Percentiles rank a stretch among this genome's conserved stretches.
These are phyloP conservation scores for Lasiurus borealis DNA, from an alignment of 2,113 vertebrate species.

Conservation along the genomic window DNA sequence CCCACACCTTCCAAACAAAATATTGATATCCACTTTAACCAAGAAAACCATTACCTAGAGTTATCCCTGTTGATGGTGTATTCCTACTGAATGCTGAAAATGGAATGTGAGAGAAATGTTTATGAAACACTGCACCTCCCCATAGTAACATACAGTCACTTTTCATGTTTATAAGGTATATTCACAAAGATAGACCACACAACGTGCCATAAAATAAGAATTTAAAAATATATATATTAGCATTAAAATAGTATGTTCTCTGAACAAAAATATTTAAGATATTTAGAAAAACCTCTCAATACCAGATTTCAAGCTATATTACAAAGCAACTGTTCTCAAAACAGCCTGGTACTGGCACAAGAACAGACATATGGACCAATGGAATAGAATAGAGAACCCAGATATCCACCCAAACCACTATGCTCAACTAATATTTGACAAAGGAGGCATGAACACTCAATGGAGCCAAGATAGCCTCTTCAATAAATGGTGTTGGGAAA, in stretches of 20 bases:
- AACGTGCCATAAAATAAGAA: not conserved
- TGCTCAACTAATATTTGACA: too few species aligned
- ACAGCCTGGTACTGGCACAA: too few species aligned
- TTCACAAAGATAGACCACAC: not conserved
- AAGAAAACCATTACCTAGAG: not conserved
- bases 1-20: not conserved
- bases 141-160: not conserved
- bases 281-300: not conserved
- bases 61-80: not conserved
- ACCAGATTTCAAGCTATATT: too few species aligned
- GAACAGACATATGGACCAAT: too few species aligned
- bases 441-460: too few species aligned
- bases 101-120: not conserved
- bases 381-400: too few species aligned
- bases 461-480: too few species aligned
- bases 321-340: too few species aligned
- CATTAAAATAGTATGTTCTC: not conserved
- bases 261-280: not conserved
- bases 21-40: not conserved
- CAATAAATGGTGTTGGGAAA: too few species aligned
- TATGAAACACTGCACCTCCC: not conserved
- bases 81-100: not conserved
- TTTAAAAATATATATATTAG: not conserved
- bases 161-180: not conserved
- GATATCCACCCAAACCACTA: too few species aligned